A percentile compares a stretch with the other conserved stretches of the same genome.
phyloP scores from a whole-genome alignment of 2,113 vertebrate species.

The Fulmarus glacialis region DNA sequence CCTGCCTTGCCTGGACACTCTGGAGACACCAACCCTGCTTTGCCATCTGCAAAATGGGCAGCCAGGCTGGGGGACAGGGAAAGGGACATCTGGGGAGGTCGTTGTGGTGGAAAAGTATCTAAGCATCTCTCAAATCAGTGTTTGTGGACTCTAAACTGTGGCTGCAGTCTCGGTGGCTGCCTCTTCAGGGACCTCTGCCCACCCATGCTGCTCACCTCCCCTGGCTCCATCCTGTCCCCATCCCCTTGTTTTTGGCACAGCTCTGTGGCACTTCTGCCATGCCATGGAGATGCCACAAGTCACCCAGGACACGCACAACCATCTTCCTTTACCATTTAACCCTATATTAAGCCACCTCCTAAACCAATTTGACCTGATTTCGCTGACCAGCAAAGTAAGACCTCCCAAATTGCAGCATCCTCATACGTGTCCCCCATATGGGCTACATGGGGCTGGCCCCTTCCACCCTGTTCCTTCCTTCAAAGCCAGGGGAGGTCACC shows the following conservation, averaged over 20 bases:
- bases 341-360: background rate
- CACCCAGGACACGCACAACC: background rate
- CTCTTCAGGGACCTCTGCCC: background rate
- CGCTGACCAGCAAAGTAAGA: background rate
- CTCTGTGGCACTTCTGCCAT: background rate
- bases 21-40: background rate
- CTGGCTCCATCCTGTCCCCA: background rate
- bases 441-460: background rate
- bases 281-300: background rate
- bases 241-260: background rate
- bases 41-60: background rate
- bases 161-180: background rate
- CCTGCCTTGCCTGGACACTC: background rate
- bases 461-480: background rate
- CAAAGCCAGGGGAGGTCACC: background rate
- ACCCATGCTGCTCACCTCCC: background rate
- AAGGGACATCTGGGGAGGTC: background rate
- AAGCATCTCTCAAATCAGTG: background rate
- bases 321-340: background rate
- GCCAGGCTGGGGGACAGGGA: background rate
- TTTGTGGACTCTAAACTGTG: fast-evolving
- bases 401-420: background rate
- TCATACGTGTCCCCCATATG: fast-evolving
- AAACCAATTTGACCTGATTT: background rate
- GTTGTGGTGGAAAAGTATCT: background rate